phyloP scores from a whole-genome alignment of 2,113 vertebrate genomes.

The Ceyx cyanopectus region DNA sequence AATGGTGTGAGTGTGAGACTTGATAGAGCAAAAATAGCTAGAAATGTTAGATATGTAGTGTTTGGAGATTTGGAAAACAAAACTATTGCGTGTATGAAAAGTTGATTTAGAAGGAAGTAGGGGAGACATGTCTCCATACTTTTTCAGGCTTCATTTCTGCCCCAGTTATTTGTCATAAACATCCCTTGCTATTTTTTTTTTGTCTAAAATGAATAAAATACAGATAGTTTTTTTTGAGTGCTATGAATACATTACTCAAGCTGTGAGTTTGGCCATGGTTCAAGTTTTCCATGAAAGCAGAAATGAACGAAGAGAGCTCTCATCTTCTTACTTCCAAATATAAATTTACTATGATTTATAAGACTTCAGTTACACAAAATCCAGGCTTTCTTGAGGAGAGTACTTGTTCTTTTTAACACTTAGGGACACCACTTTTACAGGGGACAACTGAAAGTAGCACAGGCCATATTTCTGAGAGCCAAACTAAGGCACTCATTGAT shows the following conservation, averaged over 20 bases:
- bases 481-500: neutral
- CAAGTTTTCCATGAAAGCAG: slow-evolving; percentile 43
- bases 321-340: slow-evolving; percentile 40
- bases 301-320: slow-evolving; percentile 22
- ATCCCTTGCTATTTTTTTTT: slow-evolving; percentile 7
- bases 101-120: neutral
- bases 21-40: neutral
- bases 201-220: slow-evolving; percentile 13
- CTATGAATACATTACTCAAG: slow-evolving; percentile 42
- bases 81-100: neutral
- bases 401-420: neutral
- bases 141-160: slow-evolving; percentile 12
- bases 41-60: neutral
- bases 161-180: neutral
- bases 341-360: slow-evolving; percentile 40
- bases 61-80: neutral
- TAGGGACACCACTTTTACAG: neutral
- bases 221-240: neutral
- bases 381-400: neutral
- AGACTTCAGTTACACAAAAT: slow-evolving; percentile 17
- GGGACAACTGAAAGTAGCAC: neutral
- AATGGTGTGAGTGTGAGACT: neutral
- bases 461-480: neutral
- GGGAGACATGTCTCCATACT: neutral
- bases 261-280: slow-evolving; percentile 50